Base-by-base conservation (phyloP, 37 sponge, comb jelly and placozoan species). In the Amphimedon queenslandica region DNA sequence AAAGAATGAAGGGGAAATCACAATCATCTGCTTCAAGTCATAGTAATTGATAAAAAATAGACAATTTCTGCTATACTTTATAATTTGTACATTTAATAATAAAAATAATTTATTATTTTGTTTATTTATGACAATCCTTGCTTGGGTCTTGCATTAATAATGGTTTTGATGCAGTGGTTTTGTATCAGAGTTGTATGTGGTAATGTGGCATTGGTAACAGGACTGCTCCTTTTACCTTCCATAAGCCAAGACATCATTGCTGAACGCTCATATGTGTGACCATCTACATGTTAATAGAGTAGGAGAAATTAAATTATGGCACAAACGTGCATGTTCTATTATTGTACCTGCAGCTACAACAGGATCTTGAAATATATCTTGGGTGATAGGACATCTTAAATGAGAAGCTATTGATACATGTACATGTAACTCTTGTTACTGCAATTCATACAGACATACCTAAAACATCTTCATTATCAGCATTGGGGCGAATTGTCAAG, bases 341-440 rank as follows among this genome's bases (percentile, higher is more conserved):
- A n/a, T n/a, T 66, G 31, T 78, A 90, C 91, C 91, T 73, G 87
- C 56, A 37, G 91, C 91, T 3, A 90, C 72, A 58, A 90, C 91
- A 0, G 91, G 91, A 70, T 90, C 91, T 34, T 24, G 47, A 78
- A 90, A 81, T 2, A 57, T 28, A 29, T 82, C 83, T 28, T 73
- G 70, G 0, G 91, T 80, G 36, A 90, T 90, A 21, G 91, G 87
- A 73, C 91, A 90, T 53, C 69, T 57, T 36, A 87, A 64, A 5
- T 86, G 87, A 36, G 66, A 27, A 25, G 24, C 41, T 37, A 78
- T n/a, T n/a, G n/a, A n/a, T n/a, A n/a, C n/a, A n/a, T n/a, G n/a
- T n/a, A n/a, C n/a, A n/a, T n/a, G n/a, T n/a, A n/a, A n/a, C n/a
- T n/a, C n/a, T n/a, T n/a, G n/a, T n/a, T n/a, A n/a, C n/a, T n/a